Evolutionary conservation across 2,888 invertebrate genomes (phyloP).

Genomic region (Dorcus parallelipipedus): DNA sequence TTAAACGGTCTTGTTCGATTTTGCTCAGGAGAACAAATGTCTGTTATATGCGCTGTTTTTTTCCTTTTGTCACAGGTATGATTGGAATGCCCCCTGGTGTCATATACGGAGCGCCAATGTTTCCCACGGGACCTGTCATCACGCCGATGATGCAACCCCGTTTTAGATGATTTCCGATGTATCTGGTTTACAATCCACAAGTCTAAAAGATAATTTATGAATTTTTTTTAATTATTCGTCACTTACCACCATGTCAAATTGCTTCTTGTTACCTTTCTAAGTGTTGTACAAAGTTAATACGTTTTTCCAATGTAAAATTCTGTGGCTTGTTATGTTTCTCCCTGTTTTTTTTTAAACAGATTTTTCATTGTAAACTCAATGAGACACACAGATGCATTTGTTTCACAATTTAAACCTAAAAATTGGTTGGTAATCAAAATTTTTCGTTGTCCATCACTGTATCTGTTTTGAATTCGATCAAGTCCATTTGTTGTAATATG

Average conservation of each 20-base stretch:
- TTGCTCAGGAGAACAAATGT: too few species aligned
- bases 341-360: too few species aligned
- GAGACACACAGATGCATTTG: too few species aligned
- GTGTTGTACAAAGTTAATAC: neutral
- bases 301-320: too few species aligned
- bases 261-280: neutral
- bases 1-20: too few species aligned
- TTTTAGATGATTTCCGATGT: conserved; percentile 78
- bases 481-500: too few species aligned
- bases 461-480: too few species aligned
- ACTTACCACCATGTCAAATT: neutral
- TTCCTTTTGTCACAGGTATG: conserved; percentile 46
- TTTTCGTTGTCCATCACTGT: too few species aligned
- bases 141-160: conserved; percentile 76
- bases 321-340: too few species aligned
- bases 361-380: too few species aligned
- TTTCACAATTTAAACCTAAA: too few species aligned
- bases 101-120: conserved; percentile 49
- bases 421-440: too few species aligned
- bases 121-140: conserved; percentile 47
- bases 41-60: conserved; percentile 19
- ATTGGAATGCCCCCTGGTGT: conserved; percentile 51
- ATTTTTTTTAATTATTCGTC: conserved; percentile 3
- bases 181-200: conserved; percentile 55
- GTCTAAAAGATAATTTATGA: conserved; percentile 32